phyloP scores from a whole-genome alignment of 1,140 invertebrate species.

The Manduca sexta region DNA sequence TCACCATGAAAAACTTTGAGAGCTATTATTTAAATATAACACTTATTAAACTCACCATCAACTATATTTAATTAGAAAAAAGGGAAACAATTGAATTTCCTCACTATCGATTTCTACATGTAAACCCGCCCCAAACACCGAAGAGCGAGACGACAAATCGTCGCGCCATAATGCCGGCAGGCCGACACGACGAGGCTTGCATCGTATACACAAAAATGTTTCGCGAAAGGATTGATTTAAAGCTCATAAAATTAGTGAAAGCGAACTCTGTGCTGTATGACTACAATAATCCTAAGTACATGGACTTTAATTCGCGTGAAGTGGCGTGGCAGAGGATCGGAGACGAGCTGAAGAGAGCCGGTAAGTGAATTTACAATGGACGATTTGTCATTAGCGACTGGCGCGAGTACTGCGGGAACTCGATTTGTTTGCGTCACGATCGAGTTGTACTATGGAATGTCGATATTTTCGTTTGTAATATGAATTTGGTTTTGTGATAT shows the following conservation, averaged over 20 bases:
- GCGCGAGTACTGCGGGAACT: not conserved
- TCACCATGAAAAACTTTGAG: no score
- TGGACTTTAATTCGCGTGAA: conserved; percentile 59
- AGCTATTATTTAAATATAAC: no score
- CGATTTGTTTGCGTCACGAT: no score
- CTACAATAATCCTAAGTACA: conserved; percentile 48
- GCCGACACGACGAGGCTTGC: not conserved
- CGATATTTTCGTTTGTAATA: not conserved
- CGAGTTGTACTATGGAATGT: not conserved
- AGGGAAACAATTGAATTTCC: no score
- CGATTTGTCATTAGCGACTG: conserved; percentile 1
- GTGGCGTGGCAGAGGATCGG: conserved; percentile 65
- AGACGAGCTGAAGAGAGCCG: conserved; percentile 50
- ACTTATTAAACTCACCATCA: no score
- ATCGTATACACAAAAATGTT: conserved; percentile 28
- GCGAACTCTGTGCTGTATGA: conserved; percentile 52
- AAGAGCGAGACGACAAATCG: no score
- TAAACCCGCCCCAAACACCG: no score
- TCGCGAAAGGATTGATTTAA: conserved; percentile 46
- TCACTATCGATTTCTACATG: no score
- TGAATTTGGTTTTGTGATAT: no score
- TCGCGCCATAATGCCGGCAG: no score
- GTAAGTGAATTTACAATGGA: conserved; percentile 29
- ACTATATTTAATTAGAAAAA: no score
- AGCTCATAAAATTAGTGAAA: conserved; percentile 42